These are phyloP conservation scores for Dunckerocampus dactyliophorus DNA, from an alignment of 2,113 vertebrate species.

Conservation along the genomic window DNA sequence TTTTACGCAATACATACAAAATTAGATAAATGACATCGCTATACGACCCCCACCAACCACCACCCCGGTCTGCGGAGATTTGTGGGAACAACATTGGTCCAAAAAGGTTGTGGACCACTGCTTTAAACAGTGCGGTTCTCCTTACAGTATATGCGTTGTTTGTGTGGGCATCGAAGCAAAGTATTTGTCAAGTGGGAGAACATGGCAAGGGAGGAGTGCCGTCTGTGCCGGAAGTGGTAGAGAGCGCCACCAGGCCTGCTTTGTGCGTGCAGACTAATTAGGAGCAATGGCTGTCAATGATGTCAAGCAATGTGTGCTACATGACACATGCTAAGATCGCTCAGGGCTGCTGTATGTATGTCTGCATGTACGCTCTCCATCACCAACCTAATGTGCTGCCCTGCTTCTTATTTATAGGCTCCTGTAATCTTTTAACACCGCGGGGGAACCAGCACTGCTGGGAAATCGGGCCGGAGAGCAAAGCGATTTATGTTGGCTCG, in stretches of 20 bases:
- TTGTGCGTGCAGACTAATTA: constrained; percentile 63
- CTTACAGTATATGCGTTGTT: no score
- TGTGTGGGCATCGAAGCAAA: constrained; percentile 7
- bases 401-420: constrained; percentile 49
- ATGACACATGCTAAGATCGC: constrained; percentile 50
- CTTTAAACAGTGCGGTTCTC: no score
- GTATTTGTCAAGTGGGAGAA: constrained; percentile 11
- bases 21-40: no score
- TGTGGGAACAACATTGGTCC: no score
- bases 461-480: constrained; percentile 20
- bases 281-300: constrained; percentile 62
- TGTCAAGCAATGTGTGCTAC: constrained; percentile 56
- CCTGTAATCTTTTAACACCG: constrained; percentile 58
- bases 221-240: constrained; percentile 52
- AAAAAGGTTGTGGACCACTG: no score
- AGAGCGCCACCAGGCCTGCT: constrained; percentile 22
- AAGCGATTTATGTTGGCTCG: constrained; percentile 50
- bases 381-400: constrained; percentile 53
- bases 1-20: no score
- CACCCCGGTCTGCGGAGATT: no score
- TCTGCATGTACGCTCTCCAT: constrained; percentile 30
- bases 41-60: no score
- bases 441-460: constrained; percentile 33
- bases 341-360: constrained; percentile 26
- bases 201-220: not conserved